Conservation (phyloP, 1,140 invertebrate species). For the fruit fly (Drosophila melanogaster) region Release_6_plus_ISO1_MT NT_037436.4:8216001-8216500, state of each 20-base stretch:
- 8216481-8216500: slow-evolving; percentile 74
- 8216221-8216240: background rate
- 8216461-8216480: slow-evolving; percentile 3
- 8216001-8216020: too few species aligned
- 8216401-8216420: slow-evolving; percentile 35
- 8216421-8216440: slow-evolving; percentile 61
- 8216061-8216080: too few species aligned
- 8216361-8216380: slow-evolving; percentile 66
- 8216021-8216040: too few species aligned
- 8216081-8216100: background rate
- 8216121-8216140: background rate
- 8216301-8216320: slow-evolving; percentile 49
- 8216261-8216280: slow-evolving; percentile 12
- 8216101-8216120: too few species aligned
- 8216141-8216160: background rate
- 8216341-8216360: slow-evolving; percentile 66
- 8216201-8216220: background rate
- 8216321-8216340: slow-evolving; percentile 56
- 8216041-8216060: too few species aligned
- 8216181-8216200: too few species aligned
- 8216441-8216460: slow-evolving; percentile 13
- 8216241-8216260: slow-evolving; percentile 31
- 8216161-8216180: background rate
- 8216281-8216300: slow-evolving; percentile 39
- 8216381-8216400: slow-evolving; percentile 68